phyloP scores from a whole-genome alignment of 2,797 vertebrate genomes.

The Toxotes lorentzi region DNA sequence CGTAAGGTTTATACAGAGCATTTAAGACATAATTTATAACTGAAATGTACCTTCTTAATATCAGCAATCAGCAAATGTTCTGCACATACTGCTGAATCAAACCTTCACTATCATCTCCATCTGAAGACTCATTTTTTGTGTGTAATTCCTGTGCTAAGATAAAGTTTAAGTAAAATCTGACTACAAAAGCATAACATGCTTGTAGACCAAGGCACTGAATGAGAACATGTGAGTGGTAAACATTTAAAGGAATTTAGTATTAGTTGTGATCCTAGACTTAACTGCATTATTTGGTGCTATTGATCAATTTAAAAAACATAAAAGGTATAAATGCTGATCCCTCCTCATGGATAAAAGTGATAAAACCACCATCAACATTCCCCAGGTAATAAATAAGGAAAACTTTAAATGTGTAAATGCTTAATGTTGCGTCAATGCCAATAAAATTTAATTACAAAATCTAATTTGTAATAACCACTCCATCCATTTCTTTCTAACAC shows the following conservation, averaged over 20 bases:
- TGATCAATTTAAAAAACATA: not conserved
- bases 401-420: not conserved
- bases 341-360: too few relatives aligned
- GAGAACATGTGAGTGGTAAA: not conserved
- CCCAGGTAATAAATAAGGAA: not conserved
- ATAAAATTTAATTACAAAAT: not conserved
- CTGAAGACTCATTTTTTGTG: not conserved
- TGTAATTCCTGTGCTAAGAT: not conserved
- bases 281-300: not conserved
- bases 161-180: not conserved
- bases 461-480: not conserved
- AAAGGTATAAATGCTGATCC: too few relatives aligned
- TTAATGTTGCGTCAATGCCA: not conserved
- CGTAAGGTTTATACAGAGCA: constrained; percentile 30
- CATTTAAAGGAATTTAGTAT: not conserved
- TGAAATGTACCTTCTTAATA: constrained; percentile 35
- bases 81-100: constrained; percentile 34
- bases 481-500: constrained; percentile 7
- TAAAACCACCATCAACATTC: not conserved
- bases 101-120: not conserved
- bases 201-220: too few relatives aligned
- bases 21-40: constrained; percentile 53
- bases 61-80: constrained; percentile 43
- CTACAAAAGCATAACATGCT: not conserved
- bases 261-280: not conserved